Evolutionary conservation across 2,797 vertebrate genomes (phyloP).

Genomic region (Oreochromis mossambicus): DNA sequence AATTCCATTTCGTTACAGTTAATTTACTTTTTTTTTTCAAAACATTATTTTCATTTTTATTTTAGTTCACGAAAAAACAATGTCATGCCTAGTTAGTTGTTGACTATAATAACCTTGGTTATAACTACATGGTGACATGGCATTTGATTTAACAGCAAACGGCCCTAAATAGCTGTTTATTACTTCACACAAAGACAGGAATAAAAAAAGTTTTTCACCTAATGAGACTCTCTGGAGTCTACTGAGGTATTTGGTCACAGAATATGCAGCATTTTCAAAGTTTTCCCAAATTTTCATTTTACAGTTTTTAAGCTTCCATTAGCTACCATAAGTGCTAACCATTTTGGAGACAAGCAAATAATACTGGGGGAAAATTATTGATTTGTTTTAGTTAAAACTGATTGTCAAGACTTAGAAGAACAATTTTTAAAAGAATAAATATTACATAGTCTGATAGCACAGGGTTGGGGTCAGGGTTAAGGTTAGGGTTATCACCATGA

Average conservation of each 20-base stretch:
- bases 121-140: not conserved
- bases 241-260: not conserved
- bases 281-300: not conserved
- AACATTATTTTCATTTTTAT: not conserved
- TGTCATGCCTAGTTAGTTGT: not conserved
- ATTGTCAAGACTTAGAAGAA: not conserved
- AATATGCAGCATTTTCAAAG: not conserved
- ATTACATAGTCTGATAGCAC: not conserved
- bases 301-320: no score
- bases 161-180: fast-evolving
- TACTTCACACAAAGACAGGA: not conserved
- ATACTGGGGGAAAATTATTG: fast-evolving
- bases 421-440: not conserved
- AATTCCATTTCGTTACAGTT: fast-evolving
- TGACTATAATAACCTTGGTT: no score
- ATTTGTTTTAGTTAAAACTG: not conserved
- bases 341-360: not conserved
- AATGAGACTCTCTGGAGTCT: not conserved
- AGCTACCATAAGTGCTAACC: not conserved
- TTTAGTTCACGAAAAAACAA: not conserved
- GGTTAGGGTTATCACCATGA: not conserved
- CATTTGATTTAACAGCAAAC: not conserved
- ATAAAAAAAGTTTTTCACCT: not conserved
- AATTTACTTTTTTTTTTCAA: not conserved
- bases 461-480: not conserved